A percentile compares a stretch with the other conserved stretches of the same genome.
phyloP scores from a whole-genome alignment of 2,888 invertebrate genomes.

The Drosophila barbarae region DNA sequence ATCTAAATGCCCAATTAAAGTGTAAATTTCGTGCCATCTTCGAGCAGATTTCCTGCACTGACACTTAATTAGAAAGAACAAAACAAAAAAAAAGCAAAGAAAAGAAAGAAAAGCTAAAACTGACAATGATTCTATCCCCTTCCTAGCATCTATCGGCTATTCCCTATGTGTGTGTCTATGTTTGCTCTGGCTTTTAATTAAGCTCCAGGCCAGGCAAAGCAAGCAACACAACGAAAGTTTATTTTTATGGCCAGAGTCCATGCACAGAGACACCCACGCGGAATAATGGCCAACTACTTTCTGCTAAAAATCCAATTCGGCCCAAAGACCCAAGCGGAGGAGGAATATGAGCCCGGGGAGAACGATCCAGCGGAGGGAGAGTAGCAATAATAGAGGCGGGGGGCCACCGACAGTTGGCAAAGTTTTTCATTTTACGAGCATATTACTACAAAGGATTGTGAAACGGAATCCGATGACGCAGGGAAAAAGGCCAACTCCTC shows the following conservation, averaged over 20 bases:
- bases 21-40: constrained; percentile 59
- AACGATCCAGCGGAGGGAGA: neutral
- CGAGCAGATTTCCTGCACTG: constrained; percentile 54
- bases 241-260: constrained; percentile 52
- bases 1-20: constrained; percentile 71
- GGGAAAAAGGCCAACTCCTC: constrained; percentile 7
- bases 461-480: constrained; percentile 16
- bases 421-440: constrained; percentile 13
- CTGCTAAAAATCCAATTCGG: constrained; percentile 50
- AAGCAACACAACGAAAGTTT: constrained; percentile 39
- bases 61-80: constrained; percentile 69
- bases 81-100: neutral
- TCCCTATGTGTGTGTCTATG: constrained; percentile 43
- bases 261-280: constrained; percentile 14
- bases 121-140: neutral
- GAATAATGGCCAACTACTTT: constrained; percentile 34
- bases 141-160: constrained; percentile 59
- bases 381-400: neutral
- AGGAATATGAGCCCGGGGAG: constrained; percentile 5
- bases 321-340: constrained; percentile 25
- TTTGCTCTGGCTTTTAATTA: constrained; percentile 69
- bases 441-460: constrained; percentile 23
- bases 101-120: neutral
- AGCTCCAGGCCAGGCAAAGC: constrained; percentile 39
- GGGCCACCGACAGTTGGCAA: constrained; percentile 4